phyloP scores from a whole-genome alignment of 2,888 invertebrate species.

The Copidosoma aretas region DNA sequence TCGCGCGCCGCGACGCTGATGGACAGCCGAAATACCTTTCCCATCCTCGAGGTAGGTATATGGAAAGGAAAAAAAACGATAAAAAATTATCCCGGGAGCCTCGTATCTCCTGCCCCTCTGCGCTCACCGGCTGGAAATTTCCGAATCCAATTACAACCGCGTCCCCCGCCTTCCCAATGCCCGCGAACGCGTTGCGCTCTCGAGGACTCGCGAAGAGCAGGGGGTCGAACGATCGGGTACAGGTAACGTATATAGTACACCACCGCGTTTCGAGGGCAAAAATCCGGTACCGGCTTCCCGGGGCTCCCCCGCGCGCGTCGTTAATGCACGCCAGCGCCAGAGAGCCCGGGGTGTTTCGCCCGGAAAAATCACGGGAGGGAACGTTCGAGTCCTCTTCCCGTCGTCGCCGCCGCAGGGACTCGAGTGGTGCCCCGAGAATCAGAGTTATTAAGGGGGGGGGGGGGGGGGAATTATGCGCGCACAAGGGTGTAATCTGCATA shows the following conservation, averaged over 20 bases:
- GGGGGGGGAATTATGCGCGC: neutral
- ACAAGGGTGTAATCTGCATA: constrained; percentile 23
- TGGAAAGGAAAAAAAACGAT: too few relatives aligned
- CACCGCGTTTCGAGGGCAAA: constrained; percentile 20
- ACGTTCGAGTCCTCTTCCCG: constrained; percentile 19
- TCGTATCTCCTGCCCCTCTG: too few relatives aligned
- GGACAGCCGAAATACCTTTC: too few relatives aligned
- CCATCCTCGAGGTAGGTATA: too few relatives aligned
- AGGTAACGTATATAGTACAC: neutral
- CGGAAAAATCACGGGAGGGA: constrained; percentile 27
- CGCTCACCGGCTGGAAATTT: too few relatives aligned
- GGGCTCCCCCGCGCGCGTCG: constrained; percentile 39
- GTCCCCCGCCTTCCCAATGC: too few relatives aligned
- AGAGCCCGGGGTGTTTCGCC: neutral
- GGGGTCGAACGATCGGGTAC: neutral
- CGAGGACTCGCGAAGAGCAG: constrained; percentile 45
- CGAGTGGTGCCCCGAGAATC: constrained; percentile 22
- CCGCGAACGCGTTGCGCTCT: constrained; percentile 26
- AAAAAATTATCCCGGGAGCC: too few relatives aligned
- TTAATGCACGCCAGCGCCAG: constrained; percentile 42
- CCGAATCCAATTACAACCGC: constrained; percentile 32
- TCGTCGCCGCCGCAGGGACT: neutral
- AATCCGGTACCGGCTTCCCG: constrained; percentile 47
- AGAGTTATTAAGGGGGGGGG: constrained; percentile 24
- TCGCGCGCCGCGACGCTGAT: too few relatives aligned